Percentiles rank a stretch among this genome's conserved stretches.
Evolutionary conservation across 2,888 invertebrate genomes (phyloP).

Genomic region (Pseudococcus longispinus): DNA sequence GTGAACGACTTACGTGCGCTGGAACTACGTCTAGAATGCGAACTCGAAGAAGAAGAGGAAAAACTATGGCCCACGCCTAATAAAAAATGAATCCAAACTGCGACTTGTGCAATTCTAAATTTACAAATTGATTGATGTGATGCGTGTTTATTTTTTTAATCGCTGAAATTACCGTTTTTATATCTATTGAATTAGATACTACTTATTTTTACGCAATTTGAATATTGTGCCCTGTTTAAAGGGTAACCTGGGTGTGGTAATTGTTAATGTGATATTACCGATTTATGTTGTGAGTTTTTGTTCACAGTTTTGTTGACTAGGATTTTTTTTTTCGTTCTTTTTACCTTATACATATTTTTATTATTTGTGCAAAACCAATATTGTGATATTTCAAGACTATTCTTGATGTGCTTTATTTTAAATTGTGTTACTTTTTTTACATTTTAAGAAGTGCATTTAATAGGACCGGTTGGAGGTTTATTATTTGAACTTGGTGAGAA

Average conservation of each 20-base stretch:
- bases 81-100: not conserved
- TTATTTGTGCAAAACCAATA: conserved; percentile 38
- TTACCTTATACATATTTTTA: not conserved
- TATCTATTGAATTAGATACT: not conserved
- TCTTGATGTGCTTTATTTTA: conserved; percentile 45
- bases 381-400: conserved; percentile 50
- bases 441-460: conserved; percentile 54
- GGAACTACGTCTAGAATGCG: conserved; percentile 53
- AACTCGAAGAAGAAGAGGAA: conserved; percentile 52
- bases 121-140: conserved; percentile 11
- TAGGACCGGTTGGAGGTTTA: not conserved
- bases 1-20: conserved; percentile 47
- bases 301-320: conserved; percentile 14
- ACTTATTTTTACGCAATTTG: not conserved
- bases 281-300: conserved; percentile 48
- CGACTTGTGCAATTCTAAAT: not conserved
- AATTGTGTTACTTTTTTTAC: conserved; percentile 35
- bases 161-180: conserved; percentile 29
- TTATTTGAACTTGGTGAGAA: not conserved
- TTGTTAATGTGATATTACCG: conserved; percentile 37
- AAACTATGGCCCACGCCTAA: conserved; percentile 42
- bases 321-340: not conserved
- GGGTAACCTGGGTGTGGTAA: conserved; percentile 37
- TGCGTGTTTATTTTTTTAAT: conserved; percentile 1
- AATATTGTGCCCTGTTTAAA: conserved; percentile 10